Conservation (phyloP, 2,888 invertebrate species). For the Sialis lutaria region DNA sequence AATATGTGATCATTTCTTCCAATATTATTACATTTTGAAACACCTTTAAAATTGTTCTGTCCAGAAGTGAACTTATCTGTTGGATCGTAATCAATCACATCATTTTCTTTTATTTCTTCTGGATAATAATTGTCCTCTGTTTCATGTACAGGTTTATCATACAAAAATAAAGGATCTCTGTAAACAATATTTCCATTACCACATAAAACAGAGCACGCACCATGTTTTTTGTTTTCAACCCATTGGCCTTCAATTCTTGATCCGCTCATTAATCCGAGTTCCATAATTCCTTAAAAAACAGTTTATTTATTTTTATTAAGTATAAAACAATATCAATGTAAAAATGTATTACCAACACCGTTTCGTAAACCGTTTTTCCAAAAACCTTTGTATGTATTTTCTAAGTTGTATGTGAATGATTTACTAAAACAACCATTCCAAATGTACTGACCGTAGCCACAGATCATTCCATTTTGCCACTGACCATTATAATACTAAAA, state of each 20-base stretch:
- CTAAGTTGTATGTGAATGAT: constrained; percentile 31
- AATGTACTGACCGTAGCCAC: constrained; percentile 38
- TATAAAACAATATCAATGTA: too few relatives aligned
- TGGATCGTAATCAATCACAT: constrained; percentile 14
- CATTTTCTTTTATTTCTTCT: constrained; percentile 20
- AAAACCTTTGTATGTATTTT: constrained; percentile 32
- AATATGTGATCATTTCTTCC: neutral
- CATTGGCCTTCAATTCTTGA: constrained; percentile 36
- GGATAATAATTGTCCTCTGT: constrained; percentile 10
- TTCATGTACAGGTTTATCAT: constrained; percentile 28
- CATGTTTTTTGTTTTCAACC: constrained; percentile 36
- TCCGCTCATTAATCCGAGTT: constrained; percentile 34
- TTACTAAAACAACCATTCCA: constrained; percentile 36
- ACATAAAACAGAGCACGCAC: constrained; percentile 32
- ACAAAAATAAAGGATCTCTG: constrained; percentile 29
- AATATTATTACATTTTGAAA: neutral
- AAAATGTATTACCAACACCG: constrained; percentile 25
- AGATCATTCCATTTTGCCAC: constrained; percentile 36
- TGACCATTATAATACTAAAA: constrained; percentile 37
- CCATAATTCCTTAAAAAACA: constrained; percentile 18
- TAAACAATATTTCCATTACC: constrained; percentile 34
- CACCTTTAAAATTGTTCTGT: too few relatives aligned
- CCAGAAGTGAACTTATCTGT: neutral
- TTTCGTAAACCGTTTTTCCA: constrained; percentile 36
- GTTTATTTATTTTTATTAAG: neutral